Evolutionary conservation across 2,888 invertebrate genomes (phyloP), one percentile per base, ranked within the genome.

Genomic region (Brenthis ino): DNA sequence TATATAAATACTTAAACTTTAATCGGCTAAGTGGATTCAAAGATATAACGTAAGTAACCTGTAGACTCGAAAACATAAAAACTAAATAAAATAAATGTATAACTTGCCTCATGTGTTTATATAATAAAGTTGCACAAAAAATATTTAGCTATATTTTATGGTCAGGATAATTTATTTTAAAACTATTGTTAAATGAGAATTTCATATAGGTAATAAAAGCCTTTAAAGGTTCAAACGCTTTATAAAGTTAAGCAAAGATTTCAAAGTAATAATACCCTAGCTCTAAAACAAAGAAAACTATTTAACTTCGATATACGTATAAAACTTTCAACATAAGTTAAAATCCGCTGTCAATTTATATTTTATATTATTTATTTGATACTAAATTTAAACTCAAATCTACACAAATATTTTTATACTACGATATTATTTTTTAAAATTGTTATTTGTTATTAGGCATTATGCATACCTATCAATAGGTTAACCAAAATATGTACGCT

Each of bases 201-300:
- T 43, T 43, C 37, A 43, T 11, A 43, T 43, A n/a, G n/a, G n/a
- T n/a, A 11, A 11, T 43, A 11, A 2, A 11, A 43, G 11, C 8
- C 11, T 43, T 43, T 43, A 43, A 43, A 43, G 37, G 37, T 43
- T 43, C 14, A 55, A 28, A 1, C 13, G 6, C 24, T 28, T 28
- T 24, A 55, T 8, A 28, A 57, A 56, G 28, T 11, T 56, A 14
- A 56, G 5, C n/a, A 12, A 60, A 60, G 50, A 16, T 60, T 33
- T n/a, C 6, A 60, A 60, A 50, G 28, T 24, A 5, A n/a, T 60
- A 60, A 50, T 60, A 50, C n/a, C 50, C 28, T 11, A 60, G 58
- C 8, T 60, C n/a, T 48, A 50, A 60, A 50, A 24, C 12, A 50
- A n/a, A 28, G 14, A 20, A 60, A 50, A 60, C 12, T n/a, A 50